Base-by-base conservation (phyloP, 1,140 invertebrate species). In the Rhopalosiphum padi region DNA sequence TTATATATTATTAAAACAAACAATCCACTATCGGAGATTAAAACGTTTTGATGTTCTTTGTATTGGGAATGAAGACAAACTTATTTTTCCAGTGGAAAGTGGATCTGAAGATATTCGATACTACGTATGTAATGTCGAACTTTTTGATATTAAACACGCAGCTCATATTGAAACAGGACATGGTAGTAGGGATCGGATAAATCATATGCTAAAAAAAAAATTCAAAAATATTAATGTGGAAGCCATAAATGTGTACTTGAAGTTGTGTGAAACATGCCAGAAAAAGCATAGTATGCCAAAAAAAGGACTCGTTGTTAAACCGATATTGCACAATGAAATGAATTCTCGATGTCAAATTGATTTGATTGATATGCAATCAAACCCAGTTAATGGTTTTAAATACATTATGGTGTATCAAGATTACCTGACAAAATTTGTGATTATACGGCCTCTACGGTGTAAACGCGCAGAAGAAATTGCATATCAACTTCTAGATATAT, bases 401-500 rank as follows among this genome's bases (percentile, higher is more conserved):
- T 96, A 95, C 94, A 95, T 96, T 91, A 94, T 96, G 77, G 94
- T n/a, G n/a, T n/a, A n/a, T n/a, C n/a, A n/a, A n/a, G n/a, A n/a
- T n/a, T n/a, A n/a, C n/a, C n/a, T n/a, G n/a, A n/a, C n/a, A n/a
- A n/a, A n/a, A n/a, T n/a, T n/a, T n/a, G n/a, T n/a, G 0, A 3
- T 94, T n/a, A 93, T 95, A 83, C 93, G 94, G 60, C n/a, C 95
- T 43, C 92, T 95, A 21, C 94, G 94, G 94, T 94, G 94, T 46
- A 95, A 95, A 94, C 94, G 91, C 60, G 94, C 94, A 25, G 93
- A 94, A 83, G 86, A 93, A 93, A 88, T 94, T 77, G 94, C 90
- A 41, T 21, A 51, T 85, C 25, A 43, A 91, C 48, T 94, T n/a
- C 46, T 95, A 22, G 93, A 94, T 48, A 94, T 95, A 91, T 95